Evolutionary conservation across 2,888 invertebrate species (phyloP).

Genomic region (Aphrophora alni): DNA sequence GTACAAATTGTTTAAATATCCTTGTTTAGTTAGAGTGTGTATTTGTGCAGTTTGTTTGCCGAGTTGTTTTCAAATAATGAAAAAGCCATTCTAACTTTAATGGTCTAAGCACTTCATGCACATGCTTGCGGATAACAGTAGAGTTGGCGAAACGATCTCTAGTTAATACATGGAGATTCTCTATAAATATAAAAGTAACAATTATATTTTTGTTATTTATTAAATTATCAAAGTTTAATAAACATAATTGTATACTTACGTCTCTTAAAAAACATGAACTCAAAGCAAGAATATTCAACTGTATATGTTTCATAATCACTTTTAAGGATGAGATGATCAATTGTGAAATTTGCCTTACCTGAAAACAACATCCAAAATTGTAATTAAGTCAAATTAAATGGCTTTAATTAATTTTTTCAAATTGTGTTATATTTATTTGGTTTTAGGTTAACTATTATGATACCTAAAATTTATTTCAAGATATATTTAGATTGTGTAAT

Average conservation of each 20-base stretch:
- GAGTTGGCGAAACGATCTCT: neutral
- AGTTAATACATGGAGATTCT: neutral
- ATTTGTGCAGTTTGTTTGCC: neutral
- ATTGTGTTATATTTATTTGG: no score
- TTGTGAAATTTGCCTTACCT: neutral
- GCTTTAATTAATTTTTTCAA: no score
- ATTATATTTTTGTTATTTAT: neutral
- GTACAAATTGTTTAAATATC: no score
- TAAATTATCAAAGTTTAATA: neutral
- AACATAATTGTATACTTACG: neutral
- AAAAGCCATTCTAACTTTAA: neutral
- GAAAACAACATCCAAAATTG: neutral
- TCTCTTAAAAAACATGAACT: constrained; percentile 48
- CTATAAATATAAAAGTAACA: neutral
- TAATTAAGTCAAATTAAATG: neutral
- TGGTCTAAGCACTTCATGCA: neutral
- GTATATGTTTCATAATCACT: constrained; percentile 69
- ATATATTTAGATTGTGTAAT: no score
- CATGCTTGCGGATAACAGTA: neutral
- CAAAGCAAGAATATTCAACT: constrained; percentile 68
- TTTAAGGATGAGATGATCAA: constrained; percentile 66
- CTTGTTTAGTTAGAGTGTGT: no score
- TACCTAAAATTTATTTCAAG: no score
- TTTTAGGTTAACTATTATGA: no score
- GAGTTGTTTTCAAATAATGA: neutral